phyloP scores from a whole-genome alignment of 2,113 vertebrate species.

The Maylandia zebra region DNA sequence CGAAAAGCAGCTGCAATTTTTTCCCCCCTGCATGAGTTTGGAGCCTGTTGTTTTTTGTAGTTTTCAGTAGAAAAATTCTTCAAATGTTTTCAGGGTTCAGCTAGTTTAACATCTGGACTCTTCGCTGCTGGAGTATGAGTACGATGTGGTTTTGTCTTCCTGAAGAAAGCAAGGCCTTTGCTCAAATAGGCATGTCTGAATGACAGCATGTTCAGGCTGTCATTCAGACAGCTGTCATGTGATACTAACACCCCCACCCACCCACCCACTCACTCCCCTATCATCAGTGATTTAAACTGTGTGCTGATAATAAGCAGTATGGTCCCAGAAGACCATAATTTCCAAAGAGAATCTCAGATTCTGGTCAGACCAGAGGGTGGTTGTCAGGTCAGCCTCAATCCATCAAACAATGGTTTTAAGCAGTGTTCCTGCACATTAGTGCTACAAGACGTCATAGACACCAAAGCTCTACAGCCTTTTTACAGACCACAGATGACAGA shows the following conservation, averaged over 20 bases:
- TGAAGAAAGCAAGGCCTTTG: neutral
- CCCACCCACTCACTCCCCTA: neutral
- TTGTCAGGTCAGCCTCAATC: neutral
- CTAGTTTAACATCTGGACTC: neutral
- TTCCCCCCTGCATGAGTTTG: neutral
- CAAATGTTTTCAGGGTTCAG: neutral
- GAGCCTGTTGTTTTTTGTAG: neutral
- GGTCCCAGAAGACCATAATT: neutral
- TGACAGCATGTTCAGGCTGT: neutral
- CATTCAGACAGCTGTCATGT: neutral
- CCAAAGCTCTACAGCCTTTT: neutral
- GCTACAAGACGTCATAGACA: neutral
- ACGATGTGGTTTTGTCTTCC: neutral
- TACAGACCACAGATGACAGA: neutral
- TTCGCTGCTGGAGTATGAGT: neutral
- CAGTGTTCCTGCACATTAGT: neutral
- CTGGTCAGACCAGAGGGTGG: neutral
- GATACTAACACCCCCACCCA: neutral
- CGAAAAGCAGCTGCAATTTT: neutral
- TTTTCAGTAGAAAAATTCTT: neutral
- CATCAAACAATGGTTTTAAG: neutral
- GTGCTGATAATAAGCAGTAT: neutral
- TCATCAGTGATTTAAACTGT: neutral
- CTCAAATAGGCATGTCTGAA: neutral
- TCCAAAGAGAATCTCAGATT: neutral